phyloP scores from a whole-genome alignment of 37 sponge, comb jelly and placozoan genomes.

The Crambe crambe region DNA sequence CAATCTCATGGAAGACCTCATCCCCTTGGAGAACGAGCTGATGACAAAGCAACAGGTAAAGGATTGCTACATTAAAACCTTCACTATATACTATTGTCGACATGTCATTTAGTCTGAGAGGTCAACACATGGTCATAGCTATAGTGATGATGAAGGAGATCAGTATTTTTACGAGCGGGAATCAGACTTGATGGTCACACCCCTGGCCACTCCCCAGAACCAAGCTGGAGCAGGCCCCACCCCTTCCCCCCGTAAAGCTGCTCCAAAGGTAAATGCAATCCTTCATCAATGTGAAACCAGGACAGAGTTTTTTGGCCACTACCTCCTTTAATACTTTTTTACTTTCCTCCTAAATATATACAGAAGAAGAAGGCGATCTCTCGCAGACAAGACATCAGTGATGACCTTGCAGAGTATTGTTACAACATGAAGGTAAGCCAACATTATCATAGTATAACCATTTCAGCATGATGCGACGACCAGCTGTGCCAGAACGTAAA shows the following conservation, averaged over 20 bases:
- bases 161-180: background rate
- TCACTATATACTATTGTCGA: background rate
- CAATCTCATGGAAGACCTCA: conserved; percentile 48
- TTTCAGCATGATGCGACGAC: background rate
- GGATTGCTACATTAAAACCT: background rate
- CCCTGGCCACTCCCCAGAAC: background rate
- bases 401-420: conserved; percentile 49
- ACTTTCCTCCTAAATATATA: background rate
- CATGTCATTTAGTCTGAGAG: conserved; percentile 28
- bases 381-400: conserved; percentile 40
- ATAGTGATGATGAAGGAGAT: conserved; percentile 63
- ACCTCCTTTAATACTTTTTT: background rate
- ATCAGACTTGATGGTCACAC: conserved; percentile 35
- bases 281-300: too few species aligned
- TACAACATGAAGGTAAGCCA: conserved; percentile 55
- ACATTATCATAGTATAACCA: background rate
- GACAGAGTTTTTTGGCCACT: too few species aligned
- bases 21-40: conserved; percentile 58
- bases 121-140: conserved; percentile 5
- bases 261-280: background rate
- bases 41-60: conserved; percentile 36
- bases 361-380: conserved; percentile 54
- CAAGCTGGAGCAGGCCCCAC: background rate
- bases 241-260: background rate
- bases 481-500: background rate